Percentiles rank a stretch among this genome's conserved stretches.
These are phyloP conservation scores for Caenorhabditis sinica DNA, from an alignment of 2,888 invertebrate species.

Conservation along the genomic window DNA sequence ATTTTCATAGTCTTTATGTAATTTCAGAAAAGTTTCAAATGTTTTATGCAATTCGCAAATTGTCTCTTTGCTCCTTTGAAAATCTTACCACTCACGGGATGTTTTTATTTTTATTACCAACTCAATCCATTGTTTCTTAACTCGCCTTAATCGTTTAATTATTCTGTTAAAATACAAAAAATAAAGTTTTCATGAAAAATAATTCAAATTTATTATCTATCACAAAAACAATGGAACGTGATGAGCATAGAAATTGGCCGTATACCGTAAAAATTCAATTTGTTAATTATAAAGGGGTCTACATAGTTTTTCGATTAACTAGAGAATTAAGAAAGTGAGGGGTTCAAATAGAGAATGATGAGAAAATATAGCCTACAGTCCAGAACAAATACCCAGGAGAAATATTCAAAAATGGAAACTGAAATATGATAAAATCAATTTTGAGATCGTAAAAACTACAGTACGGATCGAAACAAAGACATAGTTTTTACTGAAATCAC, in stretches of 20 bases:
- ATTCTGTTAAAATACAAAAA: neutral
- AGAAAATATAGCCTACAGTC: slow-evolving; percentile 26
- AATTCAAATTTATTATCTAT: slow-evolving; percentile 54
- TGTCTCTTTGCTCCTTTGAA: neutral
- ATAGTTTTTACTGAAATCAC: slow-evolving; percentile 54
- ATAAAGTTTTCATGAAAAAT: slow-evolving; percentile 10
- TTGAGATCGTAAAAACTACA: slow-evolving; percentile 62
- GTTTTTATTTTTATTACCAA: neutral
- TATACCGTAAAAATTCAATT: slow-evolving; percentile 39
- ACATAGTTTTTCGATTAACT: neutral
- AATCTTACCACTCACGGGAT: slow-evolving; percentile 47
- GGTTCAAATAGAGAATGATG: neutral
- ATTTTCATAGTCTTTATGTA: neutral
- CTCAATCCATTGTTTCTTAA: neutral
- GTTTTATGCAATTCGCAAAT: neutral
- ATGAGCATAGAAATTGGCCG: slow-evolving; percentile 57
- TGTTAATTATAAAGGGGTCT: slow-evolving; percentile 16
- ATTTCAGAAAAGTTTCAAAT: neutral
- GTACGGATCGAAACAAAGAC: neutral
- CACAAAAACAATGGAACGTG: slow-evolving; percentile 65
- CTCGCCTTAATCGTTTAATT: neutral
- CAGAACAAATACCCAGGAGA: slow-evolving; percentile 38
- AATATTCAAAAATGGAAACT: slow-evolving; percentile 17
- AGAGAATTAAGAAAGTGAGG: slow-evolving; percentile 14
- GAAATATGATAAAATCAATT: slow-evolving; percentile 26